These are phyloP conservation scores for Drosophila pseudoananassae DNA, from an alignment of 1,140 invertebrate species.

Conservation along the genomic window DNA sequence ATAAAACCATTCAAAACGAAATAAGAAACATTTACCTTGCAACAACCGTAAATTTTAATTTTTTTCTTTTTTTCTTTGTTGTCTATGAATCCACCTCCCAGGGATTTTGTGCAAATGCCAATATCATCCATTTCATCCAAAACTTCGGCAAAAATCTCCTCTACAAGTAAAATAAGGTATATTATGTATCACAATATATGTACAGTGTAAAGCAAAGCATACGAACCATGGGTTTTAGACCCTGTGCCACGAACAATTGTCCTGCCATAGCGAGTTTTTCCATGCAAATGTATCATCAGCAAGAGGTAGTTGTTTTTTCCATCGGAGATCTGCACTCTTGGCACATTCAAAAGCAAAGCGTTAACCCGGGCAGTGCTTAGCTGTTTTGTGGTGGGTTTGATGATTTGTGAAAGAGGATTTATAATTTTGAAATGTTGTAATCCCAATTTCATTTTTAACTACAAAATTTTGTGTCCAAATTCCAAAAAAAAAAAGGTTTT, in stretches of 20 bases:
- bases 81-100: constrained; percentile 24
- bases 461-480: constrained; percentile 15
- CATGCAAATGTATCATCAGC: constrained; percentile 19
- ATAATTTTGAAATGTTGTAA: constrained; percentile 20
- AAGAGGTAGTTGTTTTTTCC: constrained; percentile 24
- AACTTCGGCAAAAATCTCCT: constrained; percentile 7
- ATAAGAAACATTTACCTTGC: constrained; percentile 13
- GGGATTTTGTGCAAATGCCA: constrained; percentile 12
- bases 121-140: constrained; percentile 18
- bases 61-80: constrained; percentile 9
- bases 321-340: constrained; percentile 8
- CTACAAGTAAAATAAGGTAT: background rate
- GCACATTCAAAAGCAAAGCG: constrained; percentile 25
- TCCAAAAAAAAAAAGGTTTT: constrained; percentile 4
- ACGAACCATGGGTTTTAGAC: constrained; percentile 10
- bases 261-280: constrained; percentile 11
- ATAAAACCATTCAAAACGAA: background rate
- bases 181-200: too few species aligned
- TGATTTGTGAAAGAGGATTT: constrained; percentile 4
- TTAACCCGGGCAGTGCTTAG: constrained; percentile 13
- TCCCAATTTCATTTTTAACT: background rate
- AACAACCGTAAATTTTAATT: constrained; percentile 24
- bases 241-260: constrained; percentile 15
- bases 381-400: background rate
- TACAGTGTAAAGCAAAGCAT: background rate